Evolutionary conservation across 2,888 invertebrate genomes (phyloP).

Genomic region (Crepidodera aurea): DNA sequence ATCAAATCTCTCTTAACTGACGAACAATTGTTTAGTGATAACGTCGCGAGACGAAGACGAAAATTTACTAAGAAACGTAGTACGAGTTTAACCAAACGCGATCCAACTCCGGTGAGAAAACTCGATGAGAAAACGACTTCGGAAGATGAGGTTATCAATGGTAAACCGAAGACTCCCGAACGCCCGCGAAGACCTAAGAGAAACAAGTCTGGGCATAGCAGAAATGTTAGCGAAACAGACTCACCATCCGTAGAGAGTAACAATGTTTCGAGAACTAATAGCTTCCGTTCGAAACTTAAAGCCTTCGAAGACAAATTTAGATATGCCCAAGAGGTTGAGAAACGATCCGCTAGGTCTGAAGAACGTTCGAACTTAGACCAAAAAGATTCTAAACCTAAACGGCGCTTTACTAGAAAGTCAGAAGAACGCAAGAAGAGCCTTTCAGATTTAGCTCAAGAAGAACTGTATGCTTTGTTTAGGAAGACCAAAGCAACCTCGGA

Average conservation of each 20-base stretch:
- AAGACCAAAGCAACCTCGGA: conserved; percentile 52
- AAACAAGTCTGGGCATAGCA: conserved; percentile 27
- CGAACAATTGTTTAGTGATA: conserved; percentile 64
- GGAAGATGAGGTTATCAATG: conserved; percentile 56
- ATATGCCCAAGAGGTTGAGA: conserved; percentile 6
- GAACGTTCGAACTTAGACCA: conserved; percentile 7
- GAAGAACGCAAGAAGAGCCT: conserved; percentile 45
- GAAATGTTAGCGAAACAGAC: conserved; percentile 36
- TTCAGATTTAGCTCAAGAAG: conserved; percentile 52
- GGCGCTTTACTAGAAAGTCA: not conserved
- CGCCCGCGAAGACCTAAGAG: conserved; percentile 47
- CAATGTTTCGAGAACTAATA: conserved; percentile 32
- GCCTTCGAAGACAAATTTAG: conserved; percentile 6
- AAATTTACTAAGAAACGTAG: conserved; percentile 68
- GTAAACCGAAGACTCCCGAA: conserved; percentile 55
- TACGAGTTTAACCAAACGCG: conserved; percentile 65
- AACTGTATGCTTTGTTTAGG: conserved; percentile 52
- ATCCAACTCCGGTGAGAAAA: conserved; percentile 70
- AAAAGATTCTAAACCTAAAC: not conserved
- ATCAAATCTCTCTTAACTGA: conserved; percentile 58
- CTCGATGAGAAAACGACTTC: conserved; percentile 48
- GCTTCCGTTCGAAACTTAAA: conserved; percentile 18
- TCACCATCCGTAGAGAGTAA: conserved; percentile 30
- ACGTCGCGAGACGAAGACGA: conserved; percentile 68
- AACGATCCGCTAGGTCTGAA: conserved; percentile 19